Evolutionary conservation across 2,113 vertebrate species (phyloP).

Genomic region (Halichoeres trimaculatus): DNA sequence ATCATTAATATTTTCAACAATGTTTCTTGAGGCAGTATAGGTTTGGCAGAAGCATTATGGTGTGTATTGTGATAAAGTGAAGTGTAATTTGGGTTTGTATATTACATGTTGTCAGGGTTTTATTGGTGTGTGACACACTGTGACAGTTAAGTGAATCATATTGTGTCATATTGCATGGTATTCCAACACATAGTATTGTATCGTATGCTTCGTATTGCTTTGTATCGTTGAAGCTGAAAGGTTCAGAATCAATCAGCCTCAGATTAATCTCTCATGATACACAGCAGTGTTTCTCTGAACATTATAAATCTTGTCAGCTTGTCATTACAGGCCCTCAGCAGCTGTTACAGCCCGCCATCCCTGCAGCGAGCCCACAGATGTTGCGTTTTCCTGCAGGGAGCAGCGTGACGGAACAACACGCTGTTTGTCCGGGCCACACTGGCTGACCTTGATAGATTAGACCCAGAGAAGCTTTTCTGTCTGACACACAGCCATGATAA

Average conservation of each 20-base stretch:
- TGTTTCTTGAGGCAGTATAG: too few species aligned
- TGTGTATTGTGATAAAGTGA: too few species aligned
- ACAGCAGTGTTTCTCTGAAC: background rate
- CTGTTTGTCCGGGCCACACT: slow-evolving; percentile 78
- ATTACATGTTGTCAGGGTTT: too few species aligned
- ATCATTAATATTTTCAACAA: too few species aligned
- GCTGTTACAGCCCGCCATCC: slow-evolving; percentile 15
- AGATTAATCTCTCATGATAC: background rate
- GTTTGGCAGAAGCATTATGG: too few species aligned
- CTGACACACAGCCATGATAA: slow-evolving; percentile 79
- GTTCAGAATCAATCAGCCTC: background rate
- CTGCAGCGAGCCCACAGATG: slow-evolving; percentile 35
- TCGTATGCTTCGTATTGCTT: too few species aligned
- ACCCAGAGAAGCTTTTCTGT: slow-evolving; percentile 74
- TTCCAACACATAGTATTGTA: too few species aligned
- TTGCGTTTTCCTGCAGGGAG: slow-evolving; percentile 58
- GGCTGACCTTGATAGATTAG: slow-evolving; percentile 85
- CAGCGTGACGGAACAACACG: slow-evolving; percentile 74
- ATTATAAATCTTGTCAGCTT: background rate
- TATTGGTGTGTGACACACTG: too few species aligned
- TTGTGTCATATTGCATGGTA: too few species aligned
- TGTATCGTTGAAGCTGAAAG: background rate
- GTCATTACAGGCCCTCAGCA: slow-evolving; percentile 3
- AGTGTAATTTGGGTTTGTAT: too few species aligned
- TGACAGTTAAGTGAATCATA: too few species aligned